A percentile compares a stretch with the other conserved stretches of the same genome.
phyloP scores from a whole-genome alignment of 2,113 vertebrate genomes.

The Phalacrocorax carbo region DNA sequence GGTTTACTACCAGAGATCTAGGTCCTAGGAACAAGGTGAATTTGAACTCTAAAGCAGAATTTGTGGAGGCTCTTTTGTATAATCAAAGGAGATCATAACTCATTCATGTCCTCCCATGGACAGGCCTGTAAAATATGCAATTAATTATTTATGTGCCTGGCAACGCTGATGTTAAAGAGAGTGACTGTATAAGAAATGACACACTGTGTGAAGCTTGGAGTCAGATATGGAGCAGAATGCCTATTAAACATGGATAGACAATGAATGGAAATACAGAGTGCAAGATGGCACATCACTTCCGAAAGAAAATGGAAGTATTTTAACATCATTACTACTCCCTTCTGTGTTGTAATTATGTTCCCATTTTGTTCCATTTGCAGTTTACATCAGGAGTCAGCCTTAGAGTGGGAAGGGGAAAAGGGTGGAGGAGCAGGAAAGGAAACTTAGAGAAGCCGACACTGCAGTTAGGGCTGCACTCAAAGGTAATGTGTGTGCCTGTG shows the following conservation, averaged over 20 bases:
- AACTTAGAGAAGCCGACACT: not conserved
- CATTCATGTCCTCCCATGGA: not conserved
- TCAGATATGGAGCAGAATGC: not conserved
- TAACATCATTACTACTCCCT: not conserved
- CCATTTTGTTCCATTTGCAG: not conserved
- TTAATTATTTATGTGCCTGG: slow-evolving; percentile 7
- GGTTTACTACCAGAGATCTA: not conserved
- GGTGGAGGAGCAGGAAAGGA: not conserved
- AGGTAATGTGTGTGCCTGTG: not conserved
- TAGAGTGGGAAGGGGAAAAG: not conserved
- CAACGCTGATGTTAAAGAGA: not conserved
- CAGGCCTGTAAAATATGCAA: not conserved
- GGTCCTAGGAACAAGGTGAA: not conserved
- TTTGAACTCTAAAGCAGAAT: not conserved
- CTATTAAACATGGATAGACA: not conserved
- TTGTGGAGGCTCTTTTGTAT: not conserved
- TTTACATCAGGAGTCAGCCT: not conserved
- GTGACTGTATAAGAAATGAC: not conserved
- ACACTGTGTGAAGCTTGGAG: not conserved
- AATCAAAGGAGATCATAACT: not conserved
- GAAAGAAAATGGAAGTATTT: not conserved
- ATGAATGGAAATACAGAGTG: not conserved
- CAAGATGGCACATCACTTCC: not conserved
- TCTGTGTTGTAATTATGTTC: not conserved
- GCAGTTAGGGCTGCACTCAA: not conserved